These are phyloP conservation scores for Psittacula derbiana DNA, from an alignment of 2,797 vertebrate genomes.

Conservation along the genomic window DNA sequence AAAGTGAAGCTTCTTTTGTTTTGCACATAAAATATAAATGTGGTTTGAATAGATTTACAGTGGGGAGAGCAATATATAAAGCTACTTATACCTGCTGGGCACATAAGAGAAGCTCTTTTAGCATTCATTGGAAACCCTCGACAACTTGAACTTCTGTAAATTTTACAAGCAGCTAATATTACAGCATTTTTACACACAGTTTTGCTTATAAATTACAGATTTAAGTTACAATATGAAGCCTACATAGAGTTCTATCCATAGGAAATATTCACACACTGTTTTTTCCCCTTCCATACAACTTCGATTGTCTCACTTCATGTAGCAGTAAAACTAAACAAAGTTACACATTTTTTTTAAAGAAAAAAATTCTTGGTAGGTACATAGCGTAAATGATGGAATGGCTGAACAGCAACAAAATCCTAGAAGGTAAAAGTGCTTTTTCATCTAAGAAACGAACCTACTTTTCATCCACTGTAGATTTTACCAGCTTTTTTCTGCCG, in stretches of 20 bases:
- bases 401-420: constrained; percentile 32
- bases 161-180: constrained; percentile 90
- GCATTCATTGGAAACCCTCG: constrained; percentile 84
- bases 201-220: constrained; percentile 79
- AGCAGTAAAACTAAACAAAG: constrained; percentile 37
- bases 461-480: constrained; percentile 8
- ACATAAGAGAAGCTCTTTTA: constrained; percentile 84
- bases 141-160: constrained; percentile 76
- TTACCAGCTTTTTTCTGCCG: not conserved
- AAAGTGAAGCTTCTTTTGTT: constrained; percentile 69
- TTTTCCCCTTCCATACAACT: constrained; percentile 22
- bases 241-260: constrained; percentile 69
- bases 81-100: constrained; percentile 84
- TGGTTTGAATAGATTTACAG: constrained; percentile 86
- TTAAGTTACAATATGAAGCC: constrained; percentile 79
- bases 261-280: constrained; percentile 61
- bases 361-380: constrained; percentile 34
- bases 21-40: constrained; percentile 80
- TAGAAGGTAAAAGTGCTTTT: constrained; percentile 21
- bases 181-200: constrained; percentile 81
- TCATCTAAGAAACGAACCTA: not conserved
- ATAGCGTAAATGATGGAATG: constrained; percentile 10
- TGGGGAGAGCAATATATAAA: constrained; percentile 86
- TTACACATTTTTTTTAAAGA: constrained; percentile 15
- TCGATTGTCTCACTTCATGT: constrained; percentile 63